Percentiles rank a stretch among this genome's conserved stretches.
Evolutionary conservation across 2,797 vertebrate species (phyloP).

Genomic region (Coracias cyanogaster): DNA sequence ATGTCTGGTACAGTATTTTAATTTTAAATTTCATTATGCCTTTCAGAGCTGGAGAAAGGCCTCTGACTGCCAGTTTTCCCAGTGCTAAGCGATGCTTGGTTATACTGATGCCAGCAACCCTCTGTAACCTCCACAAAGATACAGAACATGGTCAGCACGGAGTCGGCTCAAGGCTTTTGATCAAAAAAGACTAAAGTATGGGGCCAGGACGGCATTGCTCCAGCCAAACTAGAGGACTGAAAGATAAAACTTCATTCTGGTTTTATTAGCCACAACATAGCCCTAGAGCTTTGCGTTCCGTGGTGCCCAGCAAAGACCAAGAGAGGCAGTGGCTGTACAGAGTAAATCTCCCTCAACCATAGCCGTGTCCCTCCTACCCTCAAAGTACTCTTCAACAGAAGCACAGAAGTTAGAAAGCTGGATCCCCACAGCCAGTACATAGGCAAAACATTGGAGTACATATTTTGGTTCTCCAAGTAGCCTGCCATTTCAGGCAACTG

Average conservation of each 20-base stretch:
- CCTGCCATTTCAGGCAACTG: not conserved
- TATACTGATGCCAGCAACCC: not conserved
- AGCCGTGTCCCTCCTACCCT: not conserved
- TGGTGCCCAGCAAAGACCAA: not conserved
- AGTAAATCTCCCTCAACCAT: not conserved
- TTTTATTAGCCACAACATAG: not conserved
- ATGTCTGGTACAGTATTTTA: rapidly evolving
- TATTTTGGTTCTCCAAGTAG: not conserved
- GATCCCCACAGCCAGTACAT: rapidly evolving
- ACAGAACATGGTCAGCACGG: not conserved
- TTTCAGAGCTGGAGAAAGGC: not conserved
- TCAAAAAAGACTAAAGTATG: rapidly evolving
- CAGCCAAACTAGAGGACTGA: not conserved
- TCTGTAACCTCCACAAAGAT: not conserved
- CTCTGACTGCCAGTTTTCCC: not conserved
- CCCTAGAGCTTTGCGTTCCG: not conserved
- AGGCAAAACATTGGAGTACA: rapidly evolving
- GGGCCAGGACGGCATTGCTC: not conserved
- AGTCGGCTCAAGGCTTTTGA: not conserved
- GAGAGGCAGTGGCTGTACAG: not conserved
- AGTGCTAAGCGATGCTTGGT: too few relatives aligned
- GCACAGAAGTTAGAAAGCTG: not conserved
- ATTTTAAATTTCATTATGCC: not conserved
- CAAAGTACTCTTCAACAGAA: not conserved
- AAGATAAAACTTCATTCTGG: not conserved